Evolutionary conservation across 2,888 invertebrate species (phyloP).

Genomic region (Catocala nupta): DNA sequence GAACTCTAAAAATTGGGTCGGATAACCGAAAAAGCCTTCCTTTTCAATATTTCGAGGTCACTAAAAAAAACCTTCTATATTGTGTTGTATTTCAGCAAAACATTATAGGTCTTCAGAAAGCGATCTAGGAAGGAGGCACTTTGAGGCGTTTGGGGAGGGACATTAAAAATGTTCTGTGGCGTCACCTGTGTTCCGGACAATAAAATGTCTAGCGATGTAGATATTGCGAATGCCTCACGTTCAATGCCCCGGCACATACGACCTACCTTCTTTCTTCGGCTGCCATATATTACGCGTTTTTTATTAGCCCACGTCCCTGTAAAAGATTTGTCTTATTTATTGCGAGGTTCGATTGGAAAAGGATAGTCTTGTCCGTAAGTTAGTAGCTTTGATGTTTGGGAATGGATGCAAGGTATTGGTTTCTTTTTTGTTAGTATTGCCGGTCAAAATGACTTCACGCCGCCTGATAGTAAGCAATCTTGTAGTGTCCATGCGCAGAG

Average conservation of each 20-base stretch:
- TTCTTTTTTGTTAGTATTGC: too few species aligned
- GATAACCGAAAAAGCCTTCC: too few species aligned
- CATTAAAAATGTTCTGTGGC: conserved; percentile 29
- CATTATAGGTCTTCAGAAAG: not conserved
- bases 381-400: too few species aligned
- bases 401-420: too few species aligned
- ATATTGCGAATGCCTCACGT: conserved; percentile 47
- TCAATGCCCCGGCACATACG: conserved; percentile 34
- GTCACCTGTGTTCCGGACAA: conserved; percentile 40
- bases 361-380: too few species aligned
- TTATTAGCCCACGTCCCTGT: conserved; percentile 34
- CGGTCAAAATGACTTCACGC: too few species aligned
- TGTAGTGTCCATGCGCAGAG: too few species aligned
- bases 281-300: conserved; percentile 25
- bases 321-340: conserved; percentile 48
- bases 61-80: too few species aligned
- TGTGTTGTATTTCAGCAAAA: not conserved
- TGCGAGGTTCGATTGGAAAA: not conserved
- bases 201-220: conserved; percentile 40
- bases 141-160: conserved; percentile 8
- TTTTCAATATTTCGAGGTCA: too few species aligned
- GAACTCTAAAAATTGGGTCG: too few species aligned
- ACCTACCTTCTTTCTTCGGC: conserved; percentile 26
- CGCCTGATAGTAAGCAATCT: too few species aligned
- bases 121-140: not conserved